phyloP scores from a whole-genome alignment of 2,113 vertebrate genomes.

The Gymnarchus niloticus region DNA sequence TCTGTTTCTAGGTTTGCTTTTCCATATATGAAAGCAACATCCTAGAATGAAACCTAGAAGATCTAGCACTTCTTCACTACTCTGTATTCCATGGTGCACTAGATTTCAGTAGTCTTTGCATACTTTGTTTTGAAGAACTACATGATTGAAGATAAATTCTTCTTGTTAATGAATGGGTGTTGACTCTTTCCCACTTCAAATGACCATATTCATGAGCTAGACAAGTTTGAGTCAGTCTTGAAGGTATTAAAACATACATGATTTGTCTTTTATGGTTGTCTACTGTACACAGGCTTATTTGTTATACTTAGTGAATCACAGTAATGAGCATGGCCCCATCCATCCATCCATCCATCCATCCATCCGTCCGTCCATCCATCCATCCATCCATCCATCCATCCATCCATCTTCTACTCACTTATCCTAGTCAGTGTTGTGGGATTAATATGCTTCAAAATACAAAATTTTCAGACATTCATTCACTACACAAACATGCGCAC shows the following conservation, averaged over 20 bases:
- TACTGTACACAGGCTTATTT: conserved; percentile 59
- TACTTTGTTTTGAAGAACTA: conserved; percentile 32
- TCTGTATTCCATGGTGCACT: conserved; percentile 20
- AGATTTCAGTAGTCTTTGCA: conserved; percentile 21
- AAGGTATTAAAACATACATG: conserved; percentile 54
- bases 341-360: conserved; percentile 31
- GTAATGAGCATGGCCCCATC: conserved; percentile 54
- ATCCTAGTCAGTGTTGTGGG: not conserved
- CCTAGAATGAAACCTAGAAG: not conserved
- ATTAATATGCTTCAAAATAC: conserved; percentile 1
- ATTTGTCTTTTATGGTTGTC: conserved; percentile 59
- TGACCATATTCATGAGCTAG: conserved; percentile 72
- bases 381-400: not conserved
- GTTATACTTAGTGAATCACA: conserved; percentile 53
- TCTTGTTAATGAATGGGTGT: conserved; percentile 65
- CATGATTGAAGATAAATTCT: conserved; percentile 62
- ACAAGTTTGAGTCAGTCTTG: conserved; percentile 68
- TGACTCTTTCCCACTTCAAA: conserved; percentile 45
- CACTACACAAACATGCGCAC: not conserved
- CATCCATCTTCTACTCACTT: not conserved
- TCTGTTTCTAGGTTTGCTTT: not conserved
- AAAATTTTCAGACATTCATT: not conserved
- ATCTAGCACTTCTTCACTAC: not conserved
- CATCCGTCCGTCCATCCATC: not conserved
- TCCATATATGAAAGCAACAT: not conserved